Evolutionary conservation across 1,140 invertebrate species (phyloP).

Genomic region (Euura saliciscinereae): DNA sequence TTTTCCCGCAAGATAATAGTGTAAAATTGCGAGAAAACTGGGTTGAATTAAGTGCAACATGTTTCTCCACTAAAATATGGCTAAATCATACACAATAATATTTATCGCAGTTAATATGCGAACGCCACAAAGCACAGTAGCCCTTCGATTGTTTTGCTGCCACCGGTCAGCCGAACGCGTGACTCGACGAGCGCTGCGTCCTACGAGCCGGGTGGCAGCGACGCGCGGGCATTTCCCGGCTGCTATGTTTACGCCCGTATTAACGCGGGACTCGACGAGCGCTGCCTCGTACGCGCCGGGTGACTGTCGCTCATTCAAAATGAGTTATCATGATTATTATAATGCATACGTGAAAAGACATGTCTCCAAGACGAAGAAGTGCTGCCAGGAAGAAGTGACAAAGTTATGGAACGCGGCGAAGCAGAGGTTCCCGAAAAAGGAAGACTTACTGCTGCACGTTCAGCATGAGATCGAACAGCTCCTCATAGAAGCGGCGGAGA

Average conservation of each 20-base stretch:
- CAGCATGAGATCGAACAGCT: conserved; percentile 15
- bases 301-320: conserved; percentile 10
- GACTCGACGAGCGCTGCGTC: too few species aligned
- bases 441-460: conserved; percentile 12
- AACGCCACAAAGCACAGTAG: background rate
- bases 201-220: too few species aligned
- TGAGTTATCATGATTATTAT: conserved; percentile 15
- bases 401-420: conserved; percentile 13
- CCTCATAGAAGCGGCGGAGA: conserved; percentile 15
- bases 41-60: background rate
- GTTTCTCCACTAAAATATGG: background rate
- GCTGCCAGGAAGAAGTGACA: conserved; percentile 13
- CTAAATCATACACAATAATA: background rate
- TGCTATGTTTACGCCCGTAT: too few species aligned
- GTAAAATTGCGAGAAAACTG: conserved; percentile 1
- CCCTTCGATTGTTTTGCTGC: too few species aligned
- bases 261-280: too few species aligned
- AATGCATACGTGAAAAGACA: conserved; percentile 16
- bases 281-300: too few species aligned
- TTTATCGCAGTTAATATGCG: background rate
- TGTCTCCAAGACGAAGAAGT: conserved; percentile 19
- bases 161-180: too few species aligned
- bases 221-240: too few species aligned
- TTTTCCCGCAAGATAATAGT: background rate
- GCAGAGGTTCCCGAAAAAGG: conserved; percentile 14